These are phyloP conservation scores for Meteorus colon DNA, from an alignment of 2,888 invertebrate species.

Conservation along the genomic window DNA sequence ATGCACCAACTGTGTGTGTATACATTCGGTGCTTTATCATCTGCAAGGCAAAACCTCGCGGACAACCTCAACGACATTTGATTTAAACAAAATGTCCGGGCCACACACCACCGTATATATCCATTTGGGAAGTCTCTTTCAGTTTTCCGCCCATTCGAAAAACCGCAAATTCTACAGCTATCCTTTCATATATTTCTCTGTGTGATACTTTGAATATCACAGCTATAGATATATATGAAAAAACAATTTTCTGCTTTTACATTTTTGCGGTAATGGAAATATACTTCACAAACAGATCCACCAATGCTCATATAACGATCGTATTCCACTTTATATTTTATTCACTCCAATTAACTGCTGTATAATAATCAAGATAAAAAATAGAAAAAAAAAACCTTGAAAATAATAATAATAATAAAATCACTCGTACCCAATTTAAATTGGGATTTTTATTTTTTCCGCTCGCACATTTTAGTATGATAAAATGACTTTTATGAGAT, in stretches of 20 bases:
- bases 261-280: slow-evolving; percentile 26
- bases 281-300: slow-evolving; percentile 16
- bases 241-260: slow-evolving; percentile 25
- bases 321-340: slow-evolving; percentile 6
- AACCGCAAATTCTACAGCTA: slow-evolving; percentile 6
- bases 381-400: not conserved
- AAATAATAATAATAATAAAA: not conserved
- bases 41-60: not conserved
- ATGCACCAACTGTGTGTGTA: not conserved
- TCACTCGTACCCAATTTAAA: not conserved
- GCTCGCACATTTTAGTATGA: not conserved
- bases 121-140: slow-evolving; percentile 26
- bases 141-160: not conserved
- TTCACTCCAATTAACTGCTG: not conserved
- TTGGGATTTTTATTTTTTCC: slow-evolving; percentile 13
- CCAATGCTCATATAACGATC: not conserved
- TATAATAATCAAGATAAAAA: not conserved
- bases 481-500: slow-evolving; percentile 1
- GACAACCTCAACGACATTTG: slow-evolving; percentile 39
- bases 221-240: not conserved
- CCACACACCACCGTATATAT: slow-evolving; percentile 16
- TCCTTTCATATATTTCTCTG: slow-evolving; percentile 1
- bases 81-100: slow-evolving; percentile 42
- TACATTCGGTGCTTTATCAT: not conserved
- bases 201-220: slow-evolving; percentile 26